Percentiles rank a stretch among this genome's conserved stretches.
Conservation (phyloP, 2,113 vertebrate genomes). For the Nycticorax nycticorax region DNA sequence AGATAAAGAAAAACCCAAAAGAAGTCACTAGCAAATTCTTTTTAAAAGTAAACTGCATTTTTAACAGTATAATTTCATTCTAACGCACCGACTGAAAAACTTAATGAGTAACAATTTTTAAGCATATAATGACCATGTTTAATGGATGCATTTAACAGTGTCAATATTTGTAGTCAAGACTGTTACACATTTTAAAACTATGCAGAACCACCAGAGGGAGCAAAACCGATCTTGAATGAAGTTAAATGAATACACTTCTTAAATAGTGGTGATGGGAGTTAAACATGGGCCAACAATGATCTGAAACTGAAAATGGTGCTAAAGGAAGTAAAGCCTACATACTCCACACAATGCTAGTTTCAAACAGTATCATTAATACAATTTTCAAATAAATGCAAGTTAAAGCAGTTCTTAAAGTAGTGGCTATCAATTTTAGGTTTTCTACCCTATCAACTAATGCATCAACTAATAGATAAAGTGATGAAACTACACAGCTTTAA, state of each 20-base stretch:
- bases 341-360: background rate
- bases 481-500: background rate
- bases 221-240: background rate
- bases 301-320: background rate
- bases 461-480: background rate
- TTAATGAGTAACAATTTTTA: background rate
- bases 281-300: rapidly evolving
- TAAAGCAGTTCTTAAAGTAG: background rate
- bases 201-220: background rate
- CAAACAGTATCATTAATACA: background rate
- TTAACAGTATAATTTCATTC: background rate
- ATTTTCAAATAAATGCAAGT: background rate
- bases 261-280: rapidly evolving
- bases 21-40: background rate
- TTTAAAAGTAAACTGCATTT: background rate
- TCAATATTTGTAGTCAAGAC: background rate
- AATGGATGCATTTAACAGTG: background rate
- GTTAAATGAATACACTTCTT: background rate
- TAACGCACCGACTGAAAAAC: rapidly evolving
- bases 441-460: background rate
- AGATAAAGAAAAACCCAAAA: background rate
- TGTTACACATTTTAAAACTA: background rate
- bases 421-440: background rate
- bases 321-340: background rate
- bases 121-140: background rate